phyloP scores from a whole-genome alignment of 2,797 vertebrate species.

The Percopsis omiscomaycus region DNA sequence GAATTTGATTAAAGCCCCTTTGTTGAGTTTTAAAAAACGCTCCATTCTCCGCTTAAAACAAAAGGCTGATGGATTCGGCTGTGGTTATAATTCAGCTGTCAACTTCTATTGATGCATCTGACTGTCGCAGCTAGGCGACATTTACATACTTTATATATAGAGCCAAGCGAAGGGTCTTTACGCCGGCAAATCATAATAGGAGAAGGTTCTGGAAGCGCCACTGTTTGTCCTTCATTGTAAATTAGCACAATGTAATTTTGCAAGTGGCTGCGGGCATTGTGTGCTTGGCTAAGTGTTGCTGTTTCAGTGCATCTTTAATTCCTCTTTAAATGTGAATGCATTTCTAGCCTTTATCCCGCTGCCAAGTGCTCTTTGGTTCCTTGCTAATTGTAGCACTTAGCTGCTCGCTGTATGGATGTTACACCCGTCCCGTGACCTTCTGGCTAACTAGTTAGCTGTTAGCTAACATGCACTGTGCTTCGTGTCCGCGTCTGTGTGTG shows the following conservation, averaged over 20 bases:
- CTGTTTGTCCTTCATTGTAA: slow-evolving; percentile 84
- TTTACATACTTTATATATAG: slow-evolving; percentile 88
- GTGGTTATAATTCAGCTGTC: slow-evolving; percentile 88
- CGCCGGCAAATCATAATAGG: slow-evolving; percentile 76
- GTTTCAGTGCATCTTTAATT: slow-evolving; percentile 82
- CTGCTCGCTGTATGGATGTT: slow-evolving; percentile 63
- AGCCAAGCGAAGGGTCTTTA: slow-evolving; percentile 70
- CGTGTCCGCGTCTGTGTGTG: slow-evolving; percentile 22
- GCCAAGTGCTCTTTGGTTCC: slow-evolving; percentile 75
- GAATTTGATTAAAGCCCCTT: slow-evolving; percentile 99
- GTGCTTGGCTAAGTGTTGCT: slow-evolving; percentile 80
- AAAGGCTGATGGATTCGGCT: slow-evolving; percentile 84
- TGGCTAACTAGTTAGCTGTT: slow-evolving; percentile 48
- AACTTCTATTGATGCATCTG: slow-evolving; percentile 84
- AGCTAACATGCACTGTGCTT: slow-evolving; percentile 36
- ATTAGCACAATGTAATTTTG: slow-evolving; percentile 82
- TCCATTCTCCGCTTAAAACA: slow-evolving; percentile 86
- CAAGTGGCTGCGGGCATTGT: slow-evolving; percentile 79
- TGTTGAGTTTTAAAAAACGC: slow-evolving; percentile 88
- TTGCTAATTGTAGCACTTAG: slow-evolving; percentile 66
- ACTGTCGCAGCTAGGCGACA: slow-evolving; percentile 80
- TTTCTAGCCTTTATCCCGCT: slow-evolving; percentile 44
- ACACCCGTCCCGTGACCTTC: slow-evolving; percentile 58
- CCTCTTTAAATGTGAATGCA: slow-evolving; percentile 73
- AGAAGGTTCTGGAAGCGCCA: slow-evolving; percentile 68